phyloP scores from a whole-genome alignment of 2,797 vertebrate species.

The Diplodus puntazzo region DNA sequence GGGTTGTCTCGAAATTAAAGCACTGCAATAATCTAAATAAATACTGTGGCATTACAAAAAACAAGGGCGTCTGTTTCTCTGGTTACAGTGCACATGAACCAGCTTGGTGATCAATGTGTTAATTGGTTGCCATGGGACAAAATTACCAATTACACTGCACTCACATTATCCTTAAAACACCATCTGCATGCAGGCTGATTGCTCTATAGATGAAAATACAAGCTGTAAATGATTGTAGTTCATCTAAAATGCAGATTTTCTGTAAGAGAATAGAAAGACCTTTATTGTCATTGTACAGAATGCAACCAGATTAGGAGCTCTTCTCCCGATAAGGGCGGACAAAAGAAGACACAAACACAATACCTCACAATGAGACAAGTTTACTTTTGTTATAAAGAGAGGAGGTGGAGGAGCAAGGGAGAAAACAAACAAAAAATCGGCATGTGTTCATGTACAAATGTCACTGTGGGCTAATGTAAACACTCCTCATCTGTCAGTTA shows the following conservation, averaged over 20 bases:
- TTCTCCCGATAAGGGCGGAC: too few relatives aligned
- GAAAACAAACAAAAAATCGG: not conserved
- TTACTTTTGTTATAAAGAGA: conserved; percentile 1
- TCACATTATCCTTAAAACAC: conserved; percentile 18
- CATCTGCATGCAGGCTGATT: conserved; percentile 12
- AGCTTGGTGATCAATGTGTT: conserved; percentile 13
- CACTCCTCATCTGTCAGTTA: conserved; percentile 6
- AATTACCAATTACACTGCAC: not conserved
- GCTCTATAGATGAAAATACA: conserved; percentile 16
- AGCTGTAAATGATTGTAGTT: not conserved
- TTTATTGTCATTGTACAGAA: too few relatives aligned
- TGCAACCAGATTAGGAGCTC: too few relatives aligned
- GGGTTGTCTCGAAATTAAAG: not conserved
- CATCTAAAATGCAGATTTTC: conserved; percentile 39
- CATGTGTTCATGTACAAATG: not conserved
- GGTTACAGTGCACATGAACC: not conserved
- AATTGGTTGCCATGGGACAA: conserved; percentile 26
- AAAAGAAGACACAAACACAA: too few relatives aligned
- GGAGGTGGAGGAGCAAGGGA: not conserved
- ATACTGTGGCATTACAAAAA: not conserved
- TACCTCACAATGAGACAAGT: not conserved
- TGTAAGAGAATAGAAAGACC: not conserved
- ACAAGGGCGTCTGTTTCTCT: not conserved
- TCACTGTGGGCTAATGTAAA: not conserved
- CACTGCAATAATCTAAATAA: not conserved